Evolutionary conservation across 1,140 invertebrate species (phyloP).

Genomic region (Sinonovacula constricta): DNA sequence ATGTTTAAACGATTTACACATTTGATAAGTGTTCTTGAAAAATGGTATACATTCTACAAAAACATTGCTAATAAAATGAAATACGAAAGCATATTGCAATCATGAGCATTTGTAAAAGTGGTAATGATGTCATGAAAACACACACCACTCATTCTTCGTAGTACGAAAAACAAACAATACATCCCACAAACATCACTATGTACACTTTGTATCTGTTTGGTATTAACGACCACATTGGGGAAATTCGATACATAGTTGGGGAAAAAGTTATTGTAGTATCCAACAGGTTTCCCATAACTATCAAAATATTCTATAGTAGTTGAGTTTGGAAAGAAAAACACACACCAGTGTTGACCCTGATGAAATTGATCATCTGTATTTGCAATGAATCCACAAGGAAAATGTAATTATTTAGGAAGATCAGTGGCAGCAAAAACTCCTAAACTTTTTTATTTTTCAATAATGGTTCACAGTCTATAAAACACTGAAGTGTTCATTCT

Average conservation of each 20-base stretch:
- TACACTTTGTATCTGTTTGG: too few relatives aligned
- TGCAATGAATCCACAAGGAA: slow-evolving; percentile 32
- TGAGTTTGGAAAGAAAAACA: too few relatives aligned
- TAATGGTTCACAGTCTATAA: slow-evolving; percentile 20
- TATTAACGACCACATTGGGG: slow-evolving; percentile 3
- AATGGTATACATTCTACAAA: slow-evolving; percentile 1
- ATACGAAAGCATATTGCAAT: slow-evolving; percentile 22
- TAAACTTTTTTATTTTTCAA: neutral
- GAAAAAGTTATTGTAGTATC: slow-evolving; percentile 14
- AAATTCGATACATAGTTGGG: neutral
- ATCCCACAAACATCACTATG: too few relatives aligned
- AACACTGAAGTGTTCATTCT: slow-evolving; percentile 39
- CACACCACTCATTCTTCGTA: slow-evolving; percentile 31
- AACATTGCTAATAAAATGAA: neutral
- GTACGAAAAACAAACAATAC: too few relatives aligned
- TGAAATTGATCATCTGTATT: too few relatives aligned
- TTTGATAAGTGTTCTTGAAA: slow-evolving; percentile 12
- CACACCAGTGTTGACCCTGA: slow-evolving; percentile 19
- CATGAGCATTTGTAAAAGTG: slow-evolving; percentile 36
- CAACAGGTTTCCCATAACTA: slow-evolving; percentile 26
- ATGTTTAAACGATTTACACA: slow-evolving; percentile 23
- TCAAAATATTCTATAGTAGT: slow-evolving; percentile 29
- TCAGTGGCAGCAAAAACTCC: slow-evolving; percentile 30
- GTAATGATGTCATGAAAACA: slow-evolving; percentile 21
- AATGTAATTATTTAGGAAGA: neutral